These are phyloP conservation scores for Trachymyrmex cornetzi DNA, from an alignment of 1,140 invertebrate genomes.

Conservation along the genomic window DNA sequence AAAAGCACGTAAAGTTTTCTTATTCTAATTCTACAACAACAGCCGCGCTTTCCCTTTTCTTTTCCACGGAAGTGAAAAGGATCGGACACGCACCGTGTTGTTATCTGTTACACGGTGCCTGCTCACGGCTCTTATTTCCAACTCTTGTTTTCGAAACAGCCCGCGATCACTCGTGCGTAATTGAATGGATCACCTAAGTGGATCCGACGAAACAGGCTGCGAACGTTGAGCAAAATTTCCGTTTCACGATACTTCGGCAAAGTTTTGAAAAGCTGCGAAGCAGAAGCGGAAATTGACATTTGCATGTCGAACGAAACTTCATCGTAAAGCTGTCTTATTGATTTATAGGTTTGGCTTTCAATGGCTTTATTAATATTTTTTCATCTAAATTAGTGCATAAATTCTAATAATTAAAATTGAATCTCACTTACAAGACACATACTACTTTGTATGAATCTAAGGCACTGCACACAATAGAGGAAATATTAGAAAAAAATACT, in stretches of 20 bases:
- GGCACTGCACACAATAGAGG: too few species aligned
- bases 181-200: constrained; percentile 18
- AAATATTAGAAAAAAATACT: too few species aligned
- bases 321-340: not conserved
- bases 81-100: constrained; percentile 65
- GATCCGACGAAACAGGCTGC: constrained; percentile 39
- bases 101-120: constrained; percentile 71
- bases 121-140: constrained; percentile 54
- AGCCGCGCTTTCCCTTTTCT: constrained; percentile 81
- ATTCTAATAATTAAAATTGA: not conserved
- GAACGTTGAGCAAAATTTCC: not conserved
- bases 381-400: not conserved
- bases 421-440: not conserved
- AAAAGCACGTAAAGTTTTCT: constrained; percentile 43
- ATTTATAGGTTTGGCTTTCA: not conserved
- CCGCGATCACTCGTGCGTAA: constrained; percentile 71
- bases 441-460: not conserved
- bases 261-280: not conserved
- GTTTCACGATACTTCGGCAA: not conserved
- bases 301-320: not conserved
- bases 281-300: not conserved
- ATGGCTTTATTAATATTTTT: not conserved
- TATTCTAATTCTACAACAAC: constrained; percentile 68
- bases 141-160: constrained; percentile 76
- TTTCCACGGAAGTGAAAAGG: constrained; percentile 81